Conservation (phyloP, 2,797 vertebrate genomes). For the Betta splendens region DNA sequence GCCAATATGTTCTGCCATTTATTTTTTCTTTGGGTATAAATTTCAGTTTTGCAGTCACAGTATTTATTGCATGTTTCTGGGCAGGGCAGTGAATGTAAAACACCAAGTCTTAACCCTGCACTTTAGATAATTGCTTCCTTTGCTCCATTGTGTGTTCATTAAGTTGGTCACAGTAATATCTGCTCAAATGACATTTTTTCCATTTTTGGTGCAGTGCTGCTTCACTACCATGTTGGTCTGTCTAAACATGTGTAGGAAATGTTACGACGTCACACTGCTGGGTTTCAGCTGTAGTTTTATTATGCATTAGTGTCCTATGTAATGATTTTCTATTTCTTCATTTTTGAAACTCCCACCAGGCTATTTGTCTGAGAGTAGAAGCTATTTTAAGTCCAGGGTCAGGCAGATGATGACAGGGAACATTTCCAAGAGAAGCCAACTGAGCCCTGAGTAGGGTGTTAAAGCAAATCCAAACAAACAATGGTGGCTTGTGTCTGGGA, state of each 20-base stretch:
- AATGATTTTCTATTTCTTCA: slow-evolving; percentile 43
- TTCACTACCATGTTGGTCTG: slow-evolving; percentile 8
- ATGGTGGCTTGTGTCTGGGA: slow-evolving; percentile 57
- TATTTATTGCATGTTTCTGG: background rate
- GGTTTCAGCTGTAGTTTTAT: slow-evolving; percentile 32
- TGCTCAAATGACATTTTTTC: too few relatives aligned
- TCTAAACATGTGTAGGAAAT: slow-evolving; percentile 2
- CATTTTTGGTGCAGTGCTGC: background rate
- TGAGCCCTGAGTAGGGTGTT: slow-evolving; percentile 59
- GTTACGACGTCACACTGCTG: slow-evolving; percentile 24
- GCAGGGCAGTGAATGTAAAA: slow-evolving; percentile 13
- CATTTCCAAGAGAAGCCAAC: slow-evolving; percentile 59
- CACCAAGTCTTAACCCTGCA: slow-evolving; percentile 2
- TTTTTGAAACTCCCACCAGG: slow-evolving; percentile 60
- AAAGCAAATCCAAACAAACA: slow-evolving; percentile 73
- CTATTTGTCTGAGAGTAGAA: slow-evolving; percentile 52
- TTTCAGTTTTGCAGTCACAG: slow-evolving; percentile 9
- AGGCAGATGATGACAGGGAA: slow-evolving; percentile 53
- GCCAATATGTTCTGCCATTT: background rate
- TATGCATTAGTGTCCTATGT: slow-evolving; percentile 37
- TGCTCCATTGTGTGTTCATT: slow-evolving; percentile 17
- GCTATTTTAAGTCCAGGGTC: slow-evolving; percentile 72
- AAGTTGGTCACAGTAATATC: slow-evolving; percentile 5
- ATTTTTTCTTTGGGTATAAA: background rate
- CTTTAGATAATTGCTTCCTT: slow-evolving; percentile 1